Conservation (phyloP, 2,113 vertebrate genomes). For the Pseudois nayaur region DNA sequence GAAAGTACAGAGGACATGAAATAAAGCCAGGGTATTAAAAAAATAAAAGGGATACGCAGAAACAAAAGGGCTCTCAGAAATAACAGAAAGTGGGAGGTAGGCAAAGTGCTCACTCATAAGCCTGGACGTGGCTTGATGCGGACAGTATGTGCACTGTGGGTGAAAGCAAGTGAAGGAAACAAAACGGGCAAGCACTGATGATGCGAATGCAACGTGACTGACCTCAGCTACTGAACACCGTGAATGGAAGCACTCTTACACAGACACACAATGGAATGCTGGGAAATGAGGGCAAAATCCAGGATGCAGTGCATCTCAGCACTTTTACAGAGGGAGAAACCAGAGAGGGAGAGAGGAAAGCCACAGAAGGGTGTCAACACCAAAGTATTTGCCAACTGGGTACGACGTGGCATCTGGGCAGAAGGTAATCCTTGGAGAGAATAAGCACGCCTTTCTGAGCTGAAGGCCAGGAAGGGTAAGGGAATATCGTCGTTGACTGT, state of each 20-base stretch:
- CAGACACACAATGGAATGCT: neutral
- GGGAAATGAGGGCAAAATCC: neutral
- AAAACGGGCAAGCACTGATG: neutral
- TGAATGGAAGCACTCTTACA: neutral
- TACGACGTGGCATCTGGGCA: neutral
- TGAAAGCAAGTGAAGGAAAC: neutral
- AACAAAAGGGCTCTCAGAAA: neutral
- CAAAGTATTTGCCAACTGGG: neutral
- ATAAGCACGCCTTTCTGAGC: neutral
- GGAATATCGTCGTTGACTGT: neutral
- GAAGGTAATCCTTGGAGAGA: neutral
- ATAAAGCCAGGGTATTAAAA: neutral
- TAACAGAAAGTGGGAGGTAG: neutral
- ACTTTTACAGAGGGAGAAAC: neutral
- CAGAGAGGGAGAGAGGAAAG: neutral
- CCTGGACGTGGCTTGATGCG: neutral
- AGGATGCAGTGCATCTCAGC: neutral
- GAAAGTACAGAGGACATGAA: neutral
- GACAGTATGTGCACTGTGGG: neutral
- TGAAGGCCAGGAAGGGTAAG: neutral
- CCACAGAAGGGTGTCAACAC: accelerated
- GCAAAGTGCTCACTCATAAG: neutral
- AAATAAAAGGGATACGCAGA: neutral
- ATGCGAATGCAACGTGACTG: neutral
- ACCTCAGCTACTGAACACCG: neutral